phyloP scores from a whole-genome alignment of 2,113 vertebrate species.

The Pardalotus punctatus region DNA sequence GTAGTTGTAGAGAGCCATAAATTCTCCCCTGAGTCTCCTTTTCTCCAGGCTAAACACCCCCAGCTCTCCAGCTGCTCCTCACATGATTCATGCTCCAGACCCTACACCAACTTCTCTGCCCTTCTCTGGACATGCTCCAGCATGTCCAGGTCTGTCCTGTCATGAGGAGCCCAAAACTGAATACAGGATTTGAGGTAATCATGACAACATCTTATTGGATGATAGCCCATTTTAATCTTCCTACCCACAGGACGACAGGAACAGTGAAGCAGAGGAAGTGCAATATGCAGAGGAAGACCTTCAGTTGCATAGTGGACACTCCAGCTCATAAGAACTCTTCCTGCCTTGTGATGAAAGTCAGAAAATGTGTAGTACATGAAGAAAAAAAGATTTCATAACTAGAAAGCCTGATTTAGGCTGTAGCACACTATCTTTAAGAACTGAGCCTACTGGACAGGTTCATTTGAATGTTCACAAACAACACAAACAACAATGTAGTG shows the following conservation, averaged over 20 bases:
- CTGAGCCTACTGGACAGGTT: neutral
- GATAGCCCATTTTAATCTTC: neutral
- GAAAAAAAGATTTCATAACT: neutral
- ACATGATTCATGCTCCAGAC: neutral
- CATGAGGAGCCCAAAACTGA: neutral
- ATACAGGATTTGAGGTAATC: neutral
- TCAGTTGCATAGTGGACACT: neutral
- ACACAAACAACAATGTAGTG: neutral
- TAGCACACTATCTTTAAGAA: neutral
- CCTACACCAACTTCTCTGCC: neutral
- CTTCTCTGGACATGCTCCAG: neutral
- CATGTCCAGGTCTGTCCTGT: neutral
- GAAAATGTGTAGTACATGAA: neutral
- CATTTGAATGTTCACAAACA: neutral
- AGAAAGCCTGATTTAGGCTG: neutral
- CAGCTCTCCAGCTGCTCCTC: neutral
- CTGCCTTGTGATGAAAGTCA: neutral
- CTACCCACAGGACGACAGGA: neutral
- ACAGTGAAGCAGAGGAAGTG: neutral
- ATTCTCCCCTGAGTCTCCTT: neutral
- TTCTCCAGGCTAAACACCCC: neutral
- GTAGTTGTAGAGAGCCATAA: neutral
- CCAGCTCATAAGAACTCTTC: neutral
- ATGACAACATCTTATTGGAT: neutral
- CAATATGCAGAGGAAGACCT: neutral